phyloP scores from a whole-genome alignment of 2,888 invertebrate species.

The Caenorhabditis angaria region DNA sequence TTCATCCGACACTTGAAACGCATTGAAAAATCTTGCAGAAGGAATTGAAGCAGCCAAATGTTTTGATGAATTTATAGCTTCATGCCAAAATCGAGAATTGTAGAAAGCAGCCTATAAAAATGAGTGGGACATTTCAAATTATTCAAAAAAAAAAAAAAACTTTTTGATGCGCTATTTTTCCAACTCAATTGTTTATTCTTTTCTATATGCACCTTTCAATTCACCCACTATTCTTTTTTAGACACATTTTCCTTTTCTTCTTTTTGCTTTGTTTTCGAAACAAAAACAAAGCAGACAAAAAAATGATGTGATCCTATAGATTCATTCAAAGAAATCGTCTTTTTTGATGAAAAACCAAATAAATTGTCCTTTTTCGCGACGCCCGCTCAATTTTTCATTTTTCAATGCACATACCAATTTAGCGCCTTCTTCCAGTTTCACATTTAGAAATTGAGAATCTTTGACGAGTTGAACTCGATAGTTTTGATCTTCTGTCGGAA shows the following conservation, averaged over 20 bases:
- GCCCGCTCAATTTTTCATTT: background rate
- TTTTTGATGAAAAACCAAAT: background rate
- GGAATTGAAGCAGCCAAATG: conserved; percentile 16
- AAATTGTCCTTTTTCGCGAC: background rate
- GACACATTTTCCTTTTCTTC: background rate
- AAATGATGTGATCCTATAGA: background rate
- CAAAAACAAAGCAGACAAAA: background rate
- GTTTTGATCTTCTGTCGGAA: conserved; percentile 16
- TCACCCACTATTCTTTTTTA: background rate
- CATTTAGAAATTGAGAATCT: conserved; percentile 37
- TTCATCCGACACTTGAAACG: conserved; percentile 14
- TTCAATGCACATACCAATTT: conserved; percentile 29
- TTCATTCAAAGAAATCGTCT: conserved; percentile 4
- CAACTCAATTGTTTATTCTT: no score
- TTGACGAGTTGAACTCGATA: conserved; percentile 47
- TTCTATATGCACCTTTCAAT: no score
- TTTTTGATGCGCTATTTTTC: background rate
- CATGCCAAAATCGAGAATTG: conserved; percentile 51
- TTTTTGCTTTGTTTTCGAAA: background rate
- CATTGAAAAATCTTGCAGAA: conserved; percentile 20
- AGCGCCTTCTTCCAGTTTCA: conserved; percentile 45
- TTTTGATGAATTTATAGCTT: conserved; percentile 35
- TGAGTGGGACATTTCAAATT: background rate
- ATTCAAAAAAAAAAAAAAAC: background rate
- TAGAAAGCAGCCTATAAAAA: conserved; percentile 47